Conservation (phyloP, 2,113 vertebrate species). For the Lasiurus cinereus region DNA sequence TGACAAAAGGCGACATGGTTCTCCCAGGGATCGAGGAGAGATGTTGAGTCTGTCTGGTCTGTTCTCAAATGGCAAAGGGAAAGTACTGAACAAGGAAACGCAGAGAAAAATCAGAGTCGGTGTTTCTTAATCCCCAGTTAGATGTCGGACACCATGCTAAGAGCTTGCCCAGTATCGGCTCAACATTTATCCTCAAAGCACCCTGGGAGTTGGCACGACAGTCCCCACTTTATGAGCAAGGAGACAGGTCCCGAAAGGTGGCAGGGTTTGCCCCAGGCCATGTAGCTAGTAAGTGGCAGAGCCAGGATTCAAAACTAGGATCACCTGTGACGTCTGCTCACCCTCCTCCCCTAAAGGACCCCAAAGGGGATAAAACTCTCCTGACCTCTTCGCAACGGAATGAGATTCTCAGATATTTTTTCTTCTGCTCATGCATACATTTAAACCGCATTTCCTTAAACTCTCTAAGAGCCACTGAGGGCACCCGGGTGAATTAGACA, state of each 20-base stretch:
- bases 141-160: background rate
- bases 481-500: background rate
- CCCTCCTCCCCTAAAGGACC: background rate
- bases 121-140: background rate
- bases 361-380: background rate
- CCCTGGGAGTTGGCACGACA: background rate
- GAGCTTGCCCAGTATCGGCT: background rate
- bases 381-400: background rate
- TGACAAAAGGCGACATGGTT: background rate
- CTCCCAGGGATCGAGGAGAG: background rate
- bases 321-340: background rate
- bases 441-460: background rate
- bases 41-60: background rate
- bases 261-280: background rate
- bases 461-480: background rate
- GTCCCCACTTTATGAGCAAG: background rate
- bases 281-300: fast-evolving
- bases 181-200: background rate
- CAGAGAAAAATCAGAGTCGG: background rate
- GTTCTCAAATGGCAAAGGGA: background rate
- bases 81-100: background rate
- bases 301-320: background rate
- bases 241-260: background rate
- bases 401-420: background rate
- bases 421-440: background rate